These are phyloP conservation scores for Empis livida DNA, from an alignment of 2,888 invertebrate species.

Conservation along the genomic window DNA sequence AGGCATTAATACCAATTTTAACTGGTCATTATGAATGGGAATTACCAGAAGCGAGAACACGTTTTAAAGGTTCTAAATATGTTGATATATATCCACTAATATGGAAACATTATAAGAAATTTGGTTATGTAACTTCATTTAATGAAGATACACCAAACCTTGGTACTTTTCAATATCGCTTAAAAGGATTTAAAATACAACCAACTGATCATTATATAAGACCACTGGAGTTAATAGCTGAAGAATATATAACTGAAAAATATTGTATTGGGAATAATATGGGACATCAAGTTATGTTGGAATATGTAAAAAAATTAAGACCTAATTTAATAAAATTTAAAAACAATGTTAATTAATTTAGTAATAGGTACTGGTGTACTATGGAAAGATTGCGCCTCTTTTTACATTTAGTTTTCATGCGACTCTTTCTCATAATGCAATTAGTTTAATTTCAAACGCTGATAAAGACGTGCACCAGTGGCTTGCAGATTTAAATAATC, in stretches of 20 bases:
- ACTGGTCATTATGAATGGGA: conserved; percentile 79
- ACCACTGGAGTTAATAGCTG: conserved; percentile 62
- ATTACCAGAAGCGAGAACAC: conserved; percentile 69
- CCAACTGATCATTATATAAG: conserved; percentile 89
- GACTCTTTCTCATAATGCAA: conserved; percentile 77
- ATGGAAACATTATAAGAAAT: conserved; percentile 62
- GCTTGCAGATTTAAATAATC: conserved; percentile 46
- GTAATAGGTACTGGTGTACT: conserved; percentile 43
- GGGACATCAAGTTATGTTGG: conserved; percentile 52
- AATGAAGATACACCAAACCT: conserved; percentile 74
- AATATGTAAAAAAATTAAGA: conserved; percentile 51
- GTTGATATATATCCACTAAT: conserved; percentile 75
- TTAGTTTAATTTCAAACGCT: conserved; percentile 61
- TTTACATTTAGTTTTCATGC: conserved; percentile 82
- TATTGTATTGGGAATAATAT: conserved; percentile 61
- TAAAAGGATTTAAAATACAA: conserved; percentile 68
- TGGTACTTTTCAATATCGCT: conserved; percentile 81
- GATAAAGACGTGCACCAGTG: conserved; percentile 60
- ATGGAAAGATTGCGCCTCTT: conserved; percentile 50
- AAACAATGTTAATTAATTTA: too few species aligned
- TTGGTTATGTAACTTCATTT: conserved; percentile 66
- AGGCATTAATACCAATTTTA: conserved; percentile 74
- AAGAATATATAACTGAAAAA: conserved; percentile 39
- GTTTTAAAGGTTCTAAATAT: conserved; percentile 45
- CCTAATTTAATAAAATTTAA: too few species aligned